These are phyloP conservation scores for Leucophenga montana DNA, from an alignment of 2,888 invertebrate genomes.

Conservation along the genomic window DNA sequence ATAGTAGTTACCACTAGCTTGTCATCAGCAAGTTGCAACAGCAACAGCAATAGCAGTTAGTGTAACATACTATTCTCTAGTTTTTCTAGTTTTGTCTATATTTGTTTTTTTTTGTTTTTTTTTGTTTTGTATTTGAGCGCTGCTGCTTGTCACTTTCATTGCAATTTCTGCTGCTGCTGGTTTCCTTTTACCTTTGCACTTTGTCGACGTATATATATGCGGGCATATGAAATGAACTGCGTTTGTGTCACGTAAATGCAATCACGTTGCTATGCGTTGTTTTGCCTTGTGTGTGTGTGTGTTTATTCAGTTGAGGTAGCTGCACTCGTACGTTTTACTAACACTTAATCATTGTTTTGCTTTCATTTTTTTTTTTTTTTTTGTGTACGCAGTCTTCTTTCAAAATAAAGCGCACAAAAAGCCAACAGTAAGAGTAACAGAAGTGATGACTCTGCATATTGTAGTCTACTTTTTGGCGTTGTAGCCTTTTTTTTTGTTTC, in stretches of 20 bases:
- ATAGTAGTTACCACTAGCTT: background rate
- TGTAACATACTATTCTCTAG: background rate
- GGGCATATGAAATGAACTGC: no score
- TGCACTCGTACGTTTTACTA: background rate
- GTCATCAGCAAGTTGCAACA: no score
- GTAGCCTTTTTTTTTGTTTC: background rate
- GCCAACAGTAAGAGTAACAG: background rate
- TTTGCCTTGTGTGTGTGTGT: slow-evolving; percentile 4
- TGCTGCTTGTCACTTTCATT: background rate
- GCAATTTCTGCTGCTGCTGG: slow-evolving; percentile 5
- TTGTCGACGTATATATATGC: background rate
- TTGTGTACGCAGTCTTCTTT: background rate
- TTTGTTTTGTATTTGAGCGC: background rate
- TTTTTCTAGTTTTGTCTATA: background rate
- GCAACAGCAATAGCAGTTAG: no score
- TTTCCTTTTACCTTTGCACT: slow-evolving; percentile 17
- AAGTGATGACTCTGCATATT: background rate
- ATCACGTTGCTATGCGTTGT: slow-evolving; percentile 1
- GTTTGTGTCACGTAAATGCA: slow-evolving; percentile 19
- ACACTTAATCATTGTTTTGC: slow-evolving; percentile 19
- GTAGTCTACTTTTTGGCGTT: background rate
- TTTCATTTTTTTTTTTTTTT: background rate
- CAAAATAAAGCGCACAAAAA: background rate
- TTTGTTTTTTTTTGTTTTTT: background rate
- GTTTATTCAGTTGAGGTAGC: no score